phyloP scores from a whole-genome alignment of 2,888 invertebrate genomes.

The Cyclophora albipunctata region DNA sequence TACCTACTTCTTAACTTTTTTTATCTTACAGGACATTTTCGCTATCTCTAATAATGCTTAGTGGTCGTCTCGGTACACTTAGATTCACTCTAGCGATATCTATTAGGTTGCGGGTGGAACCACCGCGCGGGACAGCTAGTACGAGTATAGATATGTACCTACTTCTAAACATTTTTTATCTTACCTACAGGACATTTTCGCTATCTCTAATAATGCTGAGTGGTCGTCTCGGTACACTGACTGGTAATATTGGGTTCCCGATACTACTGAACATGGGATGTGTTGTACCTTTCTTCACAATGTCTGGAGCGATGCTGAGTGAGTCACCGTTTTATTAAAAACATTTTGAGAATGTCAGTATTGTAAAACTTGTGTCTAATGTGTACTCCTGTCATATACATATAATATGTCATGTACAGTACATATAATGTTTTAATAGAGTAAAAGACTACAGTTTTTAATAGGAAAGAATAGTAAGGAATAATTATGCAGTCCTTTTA shows the following conservation, averaged over 20 bases:
- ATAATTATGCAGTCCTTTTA: no score
- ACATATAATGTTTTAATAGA: background rate
- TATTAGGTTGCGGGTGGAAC: no score
- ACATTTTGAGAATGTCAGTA: no score
- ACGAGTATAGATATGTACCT: no score
- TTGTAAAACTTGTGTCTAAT: no score
- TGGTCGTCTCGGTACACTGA: constrained; percentile 41
- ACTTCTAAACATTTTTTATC: no score
- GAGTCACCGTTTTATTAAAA: constrained; percentile 16
- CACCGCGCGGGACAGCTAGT: no score
- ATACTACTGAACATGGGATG: constrained; percentile 42
- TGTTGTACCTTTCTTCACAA: constrained; percentile 42
- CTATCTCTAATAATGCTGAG: constrained; percentile 38
- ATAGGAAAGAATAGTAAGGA: no score
- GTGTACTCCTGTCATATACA: background rate
- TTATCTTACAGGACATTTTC: constrained; percentile 38
- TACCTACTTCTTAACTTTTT: constrained; percentile 4
- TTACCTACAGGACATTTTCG: constrained; percentile 41
- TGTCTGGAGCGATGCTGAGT: constrained; percentile 43
- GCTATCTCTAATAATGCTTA: constrained; percentile 36
- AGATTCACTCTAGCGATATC: no score
- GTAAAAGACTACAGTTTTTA: no score
- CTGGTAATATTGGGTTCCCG: constrained; percentile 46
- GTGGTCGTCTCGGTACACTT: no score
- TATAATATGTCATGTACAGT: background rate